Conservation (phyloP, 2,888 invertebrate species). For the Synanthedon andrenaeformis region DNA sequence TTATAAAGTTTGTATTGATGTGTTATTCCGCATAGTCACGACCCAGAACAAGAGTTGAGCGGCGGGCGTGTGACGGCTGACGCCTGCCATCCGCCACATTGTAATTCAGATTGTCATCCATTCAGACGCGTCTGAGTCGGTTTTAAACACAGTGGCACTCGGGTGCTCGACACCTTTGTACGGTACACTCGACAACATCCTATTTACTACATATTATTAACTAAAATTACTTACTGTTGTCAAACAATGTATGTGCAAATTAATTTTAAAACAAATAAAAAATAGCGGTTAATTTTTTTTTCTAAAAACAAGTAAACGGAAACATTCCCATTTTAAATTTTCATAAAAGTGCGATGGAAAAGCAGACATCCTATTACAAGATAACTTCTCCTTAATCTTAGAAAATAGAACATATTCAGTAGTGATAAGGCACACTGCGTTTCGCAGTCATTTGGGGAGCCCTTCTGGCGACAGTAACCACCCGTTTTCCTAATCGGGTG, state of each 20-base stretch:
- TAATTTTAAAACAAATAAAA: no score
- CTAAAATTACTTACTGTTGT: neutral
- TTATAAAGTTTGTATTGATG: conserved; percentile 30
- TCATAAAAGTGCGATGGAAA: no score
- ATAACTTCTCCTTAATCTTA: no score
- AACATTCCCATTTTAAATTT: no score
- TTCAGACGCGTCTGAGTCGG: conserved; percentile 34
- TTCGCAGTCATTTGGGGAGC: no score
- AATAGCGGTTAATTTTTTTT: no score
- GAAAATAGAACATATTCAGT: no score
- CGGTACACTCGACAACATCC: conserved; percentile 9
- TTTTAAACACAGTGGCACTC: conserved; percentile 55
- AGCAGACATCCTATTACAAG: no score
- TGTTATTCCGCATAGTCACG: conserved; percentile 45
- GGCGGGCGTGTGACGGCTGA: conserved; percentile 28
- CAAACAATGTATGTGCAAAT: neutral
- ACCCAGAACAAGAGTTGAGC: conserved; percentile 14
- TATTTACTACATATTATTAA: neutral
- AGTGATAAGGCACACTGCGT: no score
- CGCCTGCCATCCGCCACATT: conserved; percentile 25
- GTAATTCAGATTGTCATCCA: conserved; percentile 64
- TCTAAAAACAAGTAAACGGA: no score
- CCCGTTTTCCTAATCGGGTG: no score
- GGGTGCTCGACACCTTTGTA: conserved; percentile 55
- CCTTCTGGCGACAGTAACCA: no score